phyloP scores from a whole-genome alignment of 2,113 vertebrate species.

The Crotophaga sulcirostris region DNA sequence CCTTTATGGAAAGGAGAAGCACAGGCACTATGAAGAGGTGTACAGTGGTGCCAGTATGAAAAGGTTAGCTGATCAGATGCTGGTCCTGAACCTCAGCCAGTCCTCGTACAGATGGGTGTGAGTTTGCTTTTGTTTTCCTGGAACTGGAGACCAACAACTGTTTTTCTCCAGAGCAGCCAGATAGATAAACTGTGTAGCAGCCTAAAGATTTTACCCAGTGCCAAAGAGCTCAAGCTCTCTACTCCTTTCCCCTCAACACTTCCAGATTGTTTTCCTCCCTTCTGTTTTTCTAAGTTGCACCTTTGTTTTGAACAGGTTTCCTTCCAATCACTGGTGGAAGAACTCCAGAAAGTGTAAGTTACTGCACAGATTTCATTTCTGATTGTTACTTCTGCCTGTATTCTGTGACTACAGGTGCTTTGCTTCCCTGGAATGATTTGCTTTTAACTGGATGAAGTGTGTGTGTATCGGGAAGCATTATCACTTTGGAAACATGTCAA shows the following conservation, averaged over 20 bases:
- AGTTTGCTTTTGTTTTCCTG: background rate
- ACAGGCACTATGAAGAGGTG: background rate
- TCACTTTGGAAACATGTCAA: background rate
- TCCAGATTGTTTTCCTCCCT: background rate
- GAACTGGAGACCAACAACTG: background rate
- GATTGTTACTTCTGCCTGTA: background rate
- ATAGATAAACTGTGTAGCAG: background rate
- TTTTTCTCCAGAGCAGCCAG: background rate
- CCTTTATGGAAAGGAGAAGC: background rate
- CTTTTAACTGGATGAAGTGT: background rate
- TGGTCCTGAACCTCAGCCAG: background rate
- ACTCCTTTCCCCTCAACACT: background rate
- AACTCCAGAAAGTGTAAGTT: conserved; percentile 90
- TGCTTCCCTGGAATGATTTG: background rate
- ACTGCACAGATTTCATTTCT: background rate
- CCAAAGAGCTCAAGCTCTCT: background rate
- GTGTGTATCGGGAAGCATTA: background rate
- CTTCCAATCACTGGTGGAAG: conserved; percentile 83
- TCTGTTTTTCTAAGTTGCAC: background rate
- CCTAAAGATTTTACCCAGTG: background rate
- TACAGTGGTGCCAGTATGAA: background rate
- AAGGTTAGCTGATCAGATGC: background rate
- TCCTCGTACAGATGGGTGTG: background rate
- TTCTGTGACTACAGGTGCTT: background rate
- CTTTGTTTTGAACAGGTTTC: conserved; percentile 76